Percentiles rank a stretch among this genome's conserved stretches.
Evolutionary conservation across 2,888 invertebrate genomes (phyloP).

Genomic region (Hypena proboscidalis): DNA sequence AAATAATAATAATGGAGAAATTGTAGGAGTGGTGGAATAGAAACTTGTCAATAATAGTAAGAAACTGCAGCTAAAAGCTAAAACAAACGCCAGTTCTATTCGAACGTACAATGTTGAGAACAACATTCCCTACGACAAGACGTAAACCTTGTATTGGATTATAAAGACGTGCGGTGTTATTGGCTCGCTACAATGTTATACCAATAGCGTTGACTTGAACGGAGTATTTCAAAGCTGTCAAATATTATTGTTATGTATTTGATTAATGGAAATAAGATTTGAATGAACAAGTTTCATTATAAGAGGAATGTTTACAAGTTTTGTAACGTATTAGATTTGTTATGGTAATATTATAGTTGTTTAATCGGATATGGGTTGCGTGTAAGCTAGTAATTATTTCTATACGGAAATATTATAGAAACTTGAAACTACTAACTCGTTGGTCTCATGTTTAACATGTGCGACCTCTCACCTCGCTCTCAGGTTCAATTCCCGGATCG

Average conservation of each 20-base stretch:
- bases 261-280: conserved; percentile 22
- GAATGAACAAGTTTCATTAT: conserved; percentile 13
- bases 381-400: neutral
- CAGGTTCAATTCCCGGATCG: too few relatives aligned
- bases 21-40: conserved; percentile 1
- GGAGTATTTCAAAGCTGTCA: conserved; percentile 37
- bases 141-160: conserved; percentile 42
- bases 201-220: conserved; percentile 29
- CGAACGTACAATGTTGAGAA: conserved; percentile 37
- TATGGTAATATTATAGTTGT: neutral
- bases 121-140: conserved; percentile 36
- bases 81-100: conserved; percentile 36
- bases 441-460: too few relatives aligned
- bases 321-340: conserved; percentile 4
- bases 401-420: too few relatives aligned
- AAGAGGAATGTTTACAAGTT: conserved; percentile 5
- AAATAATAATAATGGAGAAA: conserved; percentile 7
- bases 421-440: too few relatives aligned
- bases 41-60: conserved; percentile 9
- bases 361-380: neutral
- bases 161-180: conserved; percentile 43
- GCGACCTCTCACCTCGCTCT: too few relatives aligned
- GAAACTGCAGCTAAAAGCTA: conserved; percentile 21
- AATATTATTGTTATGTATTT: conserved; percentile 33
- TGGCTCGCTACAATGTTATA: conserved; percentile 38